A percentile compares a stretch with the other conserved stretches of the same genome.
Conservation (phyloP, 2,113 vertebrate genomes). For the Falcunculus frontatus region DNA sequence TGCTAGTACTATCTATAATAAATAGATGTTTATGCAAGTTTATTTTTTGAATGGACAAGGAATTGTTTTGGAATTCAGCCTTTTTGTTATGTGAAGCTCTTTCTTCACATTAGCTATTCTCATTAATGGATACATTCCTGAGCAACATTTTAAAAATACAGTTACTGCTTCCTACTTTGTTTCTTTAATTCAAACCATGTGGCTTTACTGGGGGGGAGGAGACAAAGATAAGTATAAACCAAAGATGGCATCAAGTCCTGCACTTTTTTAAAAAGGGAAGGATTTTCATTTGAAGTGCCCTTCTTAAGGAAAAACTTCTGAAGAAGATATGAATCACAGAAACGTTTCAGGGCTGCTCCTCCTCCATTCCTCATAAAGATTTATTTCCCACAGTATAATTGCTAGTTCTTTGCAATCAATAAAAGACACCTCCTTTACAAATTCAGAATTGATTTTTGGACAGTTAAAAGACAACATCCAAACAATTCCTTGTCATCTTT, state of each 20-base stretch:
- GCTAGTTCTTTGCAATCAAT: neutral
- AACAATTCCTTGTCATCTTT: neutral
- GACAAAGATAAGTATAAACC: neutral
- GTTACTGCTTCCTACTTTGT: neutral
- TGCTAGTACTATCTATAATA: neutral
- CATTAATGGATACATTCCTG: neutral
- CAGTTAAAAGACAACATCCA: neutral
- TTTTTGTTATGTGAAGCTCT: neutral
- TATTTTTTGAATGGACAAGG: neutral
- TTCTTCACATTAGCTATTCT: neutral
- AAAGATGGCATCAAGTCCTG: neutral
- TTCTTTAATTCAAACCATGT: neutral
- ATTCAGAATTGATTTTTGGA: neutral
- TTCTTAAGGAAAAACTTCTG: neutral
- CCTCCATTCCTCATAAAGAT: neutral
- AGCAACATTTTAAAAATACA: neutral
- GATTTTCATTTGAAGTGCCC: neutral
- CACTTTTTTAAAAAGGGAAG: neutral
- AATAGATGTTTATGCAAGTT: neutral
- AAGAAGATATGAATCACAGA: neutral
- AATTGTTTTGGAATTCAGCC: neutral
- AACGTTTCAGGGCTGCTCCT: neutral
- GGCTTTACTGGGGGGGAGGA: neutral
- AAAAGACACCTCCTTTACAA: neutral
- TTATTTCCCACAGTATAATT: neutral